Conservation (phyloP, 1,140 invertebrate species). For the Planococcus citri region DNA sequence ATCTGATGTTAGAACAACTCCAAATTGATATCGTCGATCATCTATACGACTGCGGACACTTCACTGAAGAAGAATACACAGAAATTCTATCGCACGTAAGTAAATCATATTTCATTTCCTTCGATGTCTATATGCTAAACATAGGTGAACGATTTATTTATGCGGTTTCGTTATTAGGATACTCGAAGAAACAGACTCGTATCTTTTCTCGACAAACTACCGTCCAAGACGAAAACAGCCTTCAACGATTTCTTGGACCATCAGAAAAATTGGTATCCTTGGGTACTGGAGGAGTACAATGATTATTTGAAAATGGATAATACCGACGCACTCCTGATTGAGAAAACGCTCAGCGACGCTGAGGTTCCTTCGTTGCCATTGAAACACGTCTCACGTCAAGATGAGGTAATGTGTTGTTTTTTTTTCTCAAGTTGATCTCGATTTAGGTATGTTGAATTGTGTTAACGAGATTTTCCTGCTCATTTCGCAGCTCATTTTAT, state of each 20-base stretch:
- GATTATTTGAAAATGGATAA: constrained; percentile 1
- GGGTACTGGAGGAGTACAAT: constrained; percentile 21
- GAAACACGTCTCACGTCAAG: constrained; percentile 36
- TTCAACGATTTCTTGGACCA: constrained; percentile 19
- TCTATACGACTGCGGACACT: background rate
- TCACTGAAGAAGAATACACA: background rate
- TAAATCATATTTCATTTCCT: background rate
- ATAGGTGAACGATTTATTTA: too few relatives aligned
- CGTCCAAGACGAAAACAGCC: background rate
- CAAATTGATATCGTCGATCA: background rate
- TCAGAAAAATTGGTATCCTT: constrained; percentile 21
- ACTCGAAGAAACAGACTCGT: background rate
- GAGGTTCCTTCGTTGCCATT: constrained; percentile 40
- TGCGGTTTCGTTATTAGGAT: background rate
- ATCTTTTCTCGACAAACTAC: constrained; percentile 16
- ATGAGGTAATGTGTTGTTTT: constrained; percentile 28
- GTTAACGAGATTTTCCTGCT: background rate
- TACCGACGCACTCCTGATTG: constrained; percentile 20
- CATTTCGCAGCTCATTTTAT: constrained; percentile 34
- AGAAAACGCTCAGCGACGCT: constrained; percentile 36
- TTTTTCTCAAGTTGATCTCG: too few relatives aligned
- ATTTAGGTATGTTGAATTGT: too few relatives aligned
- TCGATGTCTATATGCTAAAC: too few relatives aligned
- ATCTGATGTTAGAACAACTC: background rate
- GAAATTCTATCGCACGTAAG: background rate